A percentile compares a stretch with the other conserved stretches of the same genome.
phyloP scores from a whole-genome alignment of 2,888 invertebrate genomes.

The Brenthis hecate region DNA sequence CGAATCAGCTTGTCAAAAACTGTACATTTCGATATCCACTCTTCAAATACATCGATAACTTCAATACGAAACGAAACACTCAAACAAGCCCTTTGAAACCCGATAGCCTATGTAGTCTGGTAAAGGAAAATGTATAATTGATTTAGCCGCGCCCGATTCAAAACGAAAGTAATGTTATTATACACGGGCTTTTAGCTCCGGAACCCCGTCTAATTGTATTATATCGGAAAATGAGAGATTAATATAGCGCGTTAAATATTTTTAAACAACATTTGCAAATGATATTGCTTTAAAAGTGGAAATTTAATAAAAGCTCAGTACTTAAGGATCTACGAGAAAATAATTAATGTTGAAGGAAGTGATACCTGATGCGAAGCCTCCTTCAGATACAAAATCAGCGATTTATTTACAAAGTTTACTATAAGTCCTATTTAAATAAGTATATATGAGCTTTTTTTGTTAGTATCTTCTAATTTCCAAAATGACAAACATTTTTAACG shows the following conservation, averaged over 20 bases:
- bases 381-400: too few relatives aligned
- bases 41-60: not conserved
- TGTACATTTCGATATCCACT: not conserved
- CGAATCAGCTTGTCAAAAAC: not conserved
- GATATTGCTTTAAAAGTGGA: slow-evolving; percentile 15
- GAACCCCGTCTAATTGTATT: slow-evolving; percentile 47
- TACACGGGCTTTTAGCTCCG: slow-evolving; percentile 50
- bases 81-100: slow-evolving; percentile 46
- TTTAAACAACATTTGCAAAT: slow-evolving; percentile 32
- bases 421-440: too few relatives aligned
- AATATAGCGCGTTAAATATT: slow-evolving; percentile 42
- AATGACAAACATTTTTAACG: too few relatives aligned
- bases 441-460: too few relatives aligned
- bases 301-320: not conserved
- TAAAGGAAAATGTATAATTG: slow-evolving; percentile 48
- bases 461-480: too few relatives aligned
- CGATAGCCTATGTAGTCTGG: slow-evolving; percentile 44
- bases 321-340: too few relatives aligned
- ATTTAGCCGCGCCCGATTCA: slow-evolving; percentile 47
- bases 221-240: slow-evolving; percentile 45
- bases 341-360: too few relatives aligned
- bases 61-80: slow-evolving; percentile 28
- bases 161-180: slow-evolving; percentile 51
- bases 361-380: too few relatives aligned
- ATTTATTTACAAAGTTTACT: too few relatives aligned